These are phyloP conservation scores for Amphipoea lucens DNA, from an alignment of 2,888 invertebrate species.

Conservation along the genomic window DNA sequence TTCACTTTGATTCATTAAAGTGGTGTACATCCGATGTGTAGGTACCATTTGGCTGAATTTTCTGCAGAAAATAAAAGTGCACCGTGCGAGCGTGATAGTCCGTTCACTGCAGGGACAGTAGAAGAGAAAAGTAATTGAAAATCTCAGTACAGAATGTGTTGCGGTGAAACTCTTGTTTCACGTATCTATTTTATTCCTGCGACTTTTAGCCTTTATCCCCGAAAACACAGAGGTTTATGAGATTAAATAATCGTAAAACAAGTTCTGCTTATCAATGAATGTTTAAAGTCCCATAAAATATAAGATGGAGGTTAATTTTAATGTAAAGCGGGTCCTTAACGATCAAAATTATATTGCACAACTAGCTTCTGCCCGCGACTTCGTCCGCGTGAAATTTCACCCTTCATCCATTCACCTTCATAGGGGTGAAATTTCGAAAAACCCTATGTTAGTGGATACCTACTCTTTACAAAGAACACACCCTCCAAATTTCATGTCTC, in stretches of 20 bases:
- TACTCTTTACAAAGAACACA: too few relatives aligned
- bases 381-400: too few relatives aligned
- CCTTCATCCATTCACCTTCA: too few relatives aligned
- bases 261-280: conserved; percentile 10
- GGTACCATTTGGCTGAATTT: conserved; percentile 13
- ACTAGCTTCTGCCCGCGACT: too few relatives aligned
- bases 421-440: too few relatives aligned
- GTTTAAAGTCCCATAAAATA: background rate
- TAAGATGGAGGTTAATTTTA: too few relatives aligned
- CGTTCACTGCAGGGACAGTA: conserved; percentile 41
- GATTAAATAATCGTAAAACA: conserved; percentile 4
- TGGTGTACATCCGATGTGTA: conserved; percentile 20
- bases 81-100: conserved; percentile 22
- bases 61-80: conserved; percentile 34
- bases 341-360: too few relatives aligned
- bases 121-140: conserved; percentile 50
- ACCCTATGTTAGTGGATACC: too few relatives aligned
- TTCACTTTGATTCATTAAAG: conserved; percentile 61
- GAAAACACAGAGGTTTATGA: conserved; percentile 12
- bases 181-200: conserved; percentile 17
- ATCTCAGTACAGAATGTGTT: conserved; percentile 36
- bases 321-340: too few relatives aligned
- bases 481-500: too few relatives aligned
- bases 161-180: conserved; percentile 10
- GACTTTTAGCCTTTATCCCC: background rate